A percentile compares a stretch with the other conserved stretches of the same genome.
Conservation (phyloP, 92 coral and sea anemone genomes). For the Phenganax subtilis region DNA sequence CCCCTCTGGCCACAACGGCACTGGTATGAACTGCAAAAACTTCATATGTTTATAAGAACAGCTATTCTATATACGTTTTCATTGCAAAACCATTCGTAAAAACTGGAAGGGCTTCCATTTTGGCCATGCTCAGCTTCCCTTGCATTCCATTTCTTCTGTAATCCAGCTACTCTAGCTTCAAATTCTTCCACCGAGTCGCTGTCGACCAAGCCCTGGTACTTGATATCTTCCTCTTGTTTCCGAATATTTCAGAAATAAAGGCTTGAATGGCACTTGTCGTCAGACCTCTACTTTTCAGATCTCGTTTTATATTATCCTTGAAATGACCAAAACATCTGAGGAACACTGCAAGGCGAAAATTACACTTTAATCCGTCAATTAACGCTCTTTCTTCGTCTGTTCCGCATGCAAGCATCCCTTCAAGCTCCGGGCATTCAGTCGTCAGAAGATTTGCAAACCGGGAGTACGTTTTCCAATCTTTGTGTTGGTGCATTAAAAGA, state of each 20-base stretch:
- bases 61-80: conserved; percentile 8
- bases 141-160: conserved; percentile 45
- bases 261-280: no score
- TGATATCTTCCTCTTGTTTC: conserved; percentile 45
- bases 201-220: conserved; percentile 49
- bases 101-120: background rate
- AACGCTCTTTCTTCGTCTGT: conserved; percentile 23
- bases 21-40: background rate
- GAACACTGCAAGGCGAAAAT: background rate
- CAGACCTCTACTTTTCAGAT: no score
- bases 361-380: conserved; percentile 24
- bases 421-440: background rate
- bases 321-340: background rate
- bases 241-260: conserved; percentile 47
- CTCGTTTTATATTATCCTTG: no score
- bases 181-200: conserved; percentile 46
- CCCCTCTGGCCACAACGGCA: no score
- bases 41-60: background rate
- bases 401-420: conserved; percentile 25
- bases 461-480: background rate
- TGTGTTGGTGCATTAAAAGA: conserved; percentile 39
- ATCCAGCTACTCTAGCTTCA: conserved; percentile 33
- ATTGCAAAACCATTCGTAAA: conserved; percentile 35
- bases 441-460: conserved; percentile 40
- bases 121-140: conserved; percentile 3